A percentile compares a stretch with the other conserved stretches of the same genome.
phyloP scores from a whole-genome alignment of 2,797 vertebrate species.

The Odontamblyopus lacepedii region DNA sequence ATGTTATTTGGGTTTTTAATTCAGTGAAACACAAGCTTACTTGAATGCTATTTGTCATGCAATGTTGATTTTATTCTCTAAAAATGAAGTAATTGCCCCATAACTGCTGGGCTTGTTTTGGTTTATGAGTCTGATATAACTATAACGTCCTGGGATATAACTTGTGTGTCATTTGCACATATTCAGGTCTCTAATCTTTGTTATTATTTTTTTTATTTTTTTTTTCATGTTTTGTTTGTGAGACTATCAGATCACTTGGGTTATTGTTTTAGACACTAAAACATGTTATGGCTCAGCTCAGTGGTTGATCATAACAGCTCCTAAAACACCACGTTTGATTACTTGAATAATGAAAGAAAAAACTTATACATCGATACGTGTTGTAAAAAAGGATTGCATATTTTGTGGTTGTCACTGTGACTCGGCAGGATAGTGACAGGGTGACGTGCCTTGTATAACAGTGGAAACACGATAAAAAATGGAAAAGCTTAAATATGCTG shows the following conservation, averaged over 20 bases:
- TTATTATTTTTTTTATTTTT: no score
- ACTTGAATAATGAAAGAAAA: background rate
- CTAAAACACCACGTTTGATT: background rate
- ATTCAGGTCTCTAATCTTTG: background rate
- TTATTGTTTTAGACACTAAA: no score
- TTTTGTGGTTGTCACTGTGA: constrained; percentile 51
- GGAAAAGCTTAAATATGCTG: constrained; percentile 10
- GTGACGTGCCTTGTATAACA: constrained; percentile 30
- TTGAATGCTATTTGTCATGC: background rate
- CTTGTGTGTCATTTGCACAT: background rate
- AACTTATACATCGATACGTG: no score
- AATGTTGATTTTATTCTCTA: no score
- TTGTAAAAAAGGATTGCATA: background rate
- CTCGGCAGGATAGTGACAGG: constrained; percentile 54
- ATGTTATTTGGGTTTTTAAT: background rate
- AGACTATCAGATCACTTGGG: no score
- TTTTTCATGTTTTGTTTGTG: no score
- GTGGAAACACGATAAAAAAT: constrained; percentile 15
- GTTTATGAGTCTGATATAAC: background rate
- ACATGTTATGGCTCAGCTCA: no score
- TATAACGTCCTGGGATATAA: background rate
- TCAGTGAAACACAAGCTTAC: background rate
- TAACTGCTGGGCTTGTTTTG: no score
- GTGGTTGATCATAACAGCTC: background rate
- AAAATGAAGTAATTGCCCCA: no score